Conservation (phyloP, 2,888 invertebrate species). For the Heliconius cydno region DNA sequence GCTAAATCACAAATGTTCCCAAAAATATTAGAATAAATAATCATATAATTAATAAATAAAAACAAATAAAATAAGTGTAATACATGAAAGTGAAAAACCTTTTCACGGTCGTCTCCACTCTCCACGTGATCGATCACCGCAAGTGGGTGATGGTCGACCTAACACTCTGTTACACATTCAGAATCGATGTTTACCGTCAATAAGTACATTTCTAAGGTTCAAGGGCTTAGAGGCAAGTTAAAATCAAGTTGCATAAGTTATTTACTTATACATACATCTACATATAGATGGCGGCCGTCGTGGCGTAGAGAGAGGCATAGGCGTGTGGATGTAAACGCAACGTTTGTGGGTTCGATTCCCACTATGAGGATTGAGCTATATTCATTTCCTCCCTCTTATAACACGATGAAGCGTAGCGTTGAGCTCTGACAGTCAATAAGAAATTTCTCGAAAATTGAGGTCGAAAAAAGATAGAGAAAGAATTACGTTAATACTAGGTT, state of each 20-base stretch:
- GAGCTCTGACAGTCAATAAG: not conserved
- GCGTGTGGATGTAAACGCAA: not conserved
- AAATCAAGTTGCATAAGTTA: conserved; percentile 1
- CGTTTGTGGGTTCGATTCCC: not conserved
- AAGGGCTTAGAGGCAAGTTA: not conserved
- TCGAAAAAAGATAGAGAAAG: not conserved
- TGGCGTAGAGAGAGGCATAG: not conserved
- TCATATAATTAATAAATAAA: no score
- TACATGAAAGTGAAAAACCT: not conserved
- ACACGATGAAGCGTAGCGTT: not conserved
- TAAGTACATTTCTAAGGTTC: conserved; percentile 11
- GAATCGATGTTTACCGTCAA: not conserved
- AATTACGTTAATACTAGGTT: no score
- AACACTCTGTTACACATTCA: not conserved
- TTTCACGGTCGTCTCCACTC: not conserved
- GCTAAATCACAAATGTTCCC: no score
- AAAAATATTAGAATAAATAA: no score
- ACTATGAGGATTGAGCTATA: not conserved
- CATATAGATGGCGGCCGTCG: not conserved
- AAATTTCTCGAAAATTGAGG: not conserved
- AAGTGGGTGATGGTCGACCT: not conserved
- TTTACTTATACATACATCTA: not conserved
- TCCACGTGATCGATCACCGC: not conserved
- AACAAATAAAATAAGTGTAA: no score
- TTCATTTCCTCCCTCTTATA: not conserved